Evolutionary conservation across 2,888 invertebrate species (phyloP), one percentile per base, ranked within the genome.

Genomic region (Andrena flavipes): DNA sequence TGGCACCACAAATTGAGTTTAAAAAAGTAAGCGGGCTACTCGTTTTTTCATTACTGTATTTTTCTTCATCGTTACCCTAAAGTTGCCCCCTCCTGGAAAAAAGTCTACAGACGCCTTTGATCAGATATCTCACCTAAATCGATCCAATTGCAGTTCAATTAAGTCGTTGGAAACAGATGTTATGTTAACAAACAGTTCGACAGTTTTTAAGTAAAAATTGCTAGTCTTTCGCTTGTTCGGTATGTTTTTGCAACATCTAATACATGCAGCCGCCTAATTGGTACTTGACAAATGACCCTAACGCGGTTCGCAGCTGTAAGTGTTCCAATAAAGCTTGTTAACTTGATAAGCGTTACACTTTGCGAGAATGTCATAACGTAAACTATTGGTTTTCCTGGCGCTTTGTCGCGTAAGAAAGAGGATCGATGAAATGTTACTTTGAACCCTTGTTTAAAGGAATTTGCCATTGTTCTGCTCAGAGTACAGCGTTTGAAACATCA

Each of bases 291-390:
- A 29, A n/a, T 13, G 72, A 68, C 72, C 80, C 48, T 63, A 80
- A 68, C 56, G 13, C 54, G 30, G 56, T 62, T 56, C 26, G 67
- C 80, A 80, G 80, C 80, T 80, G 80, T 79, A 54, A 69, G 64
- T 68, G 72, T 67, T 79, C 33, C 80, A 80, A 80, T 80, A 63
- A 63, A 80, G 72, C 80, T 63, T 72, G 80, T 80, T 80, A 72
- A 49, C 80, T 56, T 56, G 33, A 49, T 80, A 67, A 80, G 60
- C 60, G 79, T 60, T 80, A 35, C 60, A 62, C 69, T 79, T 79
- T 67, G 49, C 23, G 65, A 71, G 33, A 26, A 67, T 29, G 54
- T 48, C 13, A n/a, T 35, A 54, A 10, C 35, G 16, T 13, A 56
- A 54, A 42, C 3, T 30, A 65, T 59, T 79, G 5, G 10, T 2